phyloP scores from a whole-genome alignment of 1,140 invertebrate genomes.

The Limonius californicus region DNA sequence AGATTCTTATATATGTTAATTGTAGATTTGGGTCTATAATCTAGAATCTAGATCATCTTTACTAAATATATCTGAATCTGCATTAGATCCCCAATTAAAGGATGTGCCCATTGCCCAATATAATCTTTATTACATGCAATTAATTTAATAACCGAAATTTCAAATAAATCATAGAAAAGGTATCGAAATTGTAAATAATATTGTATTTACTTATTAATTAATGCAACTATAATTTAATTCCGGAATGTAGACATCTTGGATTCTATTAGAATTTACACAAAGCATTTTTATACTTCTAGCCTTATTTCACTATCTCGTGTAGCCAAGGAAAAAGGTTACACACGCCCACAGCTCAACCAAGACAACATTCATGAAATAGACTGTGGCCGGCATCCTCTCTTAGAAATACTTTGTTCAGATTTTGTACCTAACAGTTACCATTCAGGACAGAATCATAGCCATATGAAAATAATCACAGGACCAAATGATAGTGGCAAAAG shows the following conservation, averaged over 20 bases:
- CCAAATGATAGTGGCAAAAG: constrained; percentile 92
- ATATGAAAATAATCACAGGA: constrained; percentile 78
- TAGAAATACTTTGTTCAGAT: constrained; percentile 60
- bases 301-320: constrained; percentile 68
- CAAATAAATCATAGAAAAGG: too few species aligned
- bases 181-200: too few species aligned
- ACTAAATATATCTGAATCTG: too few species aligned
- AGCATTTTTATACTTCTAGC: constrained; percentile 72
- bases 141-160: too few species aligned
- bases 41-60: too few species aligned
- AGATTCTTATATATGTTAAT: too few species aligned
- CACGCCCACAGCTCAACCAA: constrained; percentile 61
- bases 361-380: constrained; percentile 63
- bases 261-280: background rate
- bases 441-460: constrained; percentile 53
- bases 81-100: too few species aligned
- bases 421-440: constrained; percentile 72
- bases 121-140: too few species aligned
- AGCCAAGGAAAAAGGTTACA: constrained; percentile 67
- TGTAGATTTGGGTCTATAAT: too few species aligned
- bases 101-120: too few species aligned
- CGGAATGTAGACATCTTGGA: too few species aligned
- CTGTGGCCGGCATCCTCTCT: constrained; percentile 74
- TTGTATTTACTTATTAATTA: too few species aligned
- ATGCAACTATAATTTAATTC: background rate